Conservation (phyloP, 2,797 vertebrate species). For the Momotus momota region DNA sequence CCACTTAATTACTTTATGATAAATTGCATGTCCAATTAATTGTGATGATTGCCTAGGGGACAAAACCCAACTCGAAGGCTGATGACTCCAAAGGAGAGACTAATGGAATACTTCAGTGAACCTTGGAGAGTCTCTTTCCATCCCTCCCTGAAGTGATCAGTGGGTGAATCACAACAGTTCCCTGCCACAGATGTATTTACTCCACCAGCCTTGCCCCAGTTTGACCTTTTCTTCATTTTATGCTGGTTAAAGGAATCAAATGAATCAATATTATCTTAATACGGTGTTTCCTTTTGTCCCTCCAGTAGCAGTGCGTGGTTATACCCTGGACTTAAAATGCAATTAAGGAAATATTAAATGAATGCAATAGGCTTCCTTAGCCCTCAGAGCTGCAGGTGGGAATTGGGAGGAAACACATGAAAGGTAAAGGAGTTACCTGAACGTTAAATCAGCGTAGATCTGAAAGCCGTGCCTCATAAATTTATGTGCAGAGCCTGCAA, state of each 20-base stretch:
- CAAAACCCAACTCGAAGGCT: slow-evolving; percentile 8
- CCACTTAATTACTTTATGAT: slow-evolving; percentile 61
- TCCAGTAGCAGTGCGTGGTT: not conserved
- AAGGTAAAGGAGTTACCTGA: slow-evolving; percentile 3
- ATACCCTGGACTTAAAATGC: not conserved
- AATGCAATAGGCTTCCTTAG: not conserved
- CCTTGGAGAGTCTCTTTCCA: not conserved
- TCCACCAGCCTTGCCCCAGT: not conserved
- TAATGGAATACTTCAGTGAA: slow-evolving; percentile 10
- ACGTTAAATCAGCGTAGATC: not conserved
- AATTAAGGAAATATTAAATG: slow-evolving; percentile 41
- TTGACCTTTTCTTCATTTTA: slow-evolving; percentile 18
- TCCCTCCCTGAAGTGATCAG: not conserved
- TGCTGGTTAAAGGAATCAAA: slow-evolving; percentile 29
- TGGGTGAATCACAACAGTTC: not conserved
- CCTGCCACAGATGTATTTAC: not conserved
- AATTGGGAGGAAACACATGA: not conserved
- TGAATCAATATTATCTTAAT: slow-evolving; percentile 35
- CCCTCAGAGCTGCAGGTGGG: not conserved
- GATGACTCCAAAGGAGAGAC: slow-evolving; percentile 7
- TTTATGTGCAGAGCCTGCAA: not conserved
- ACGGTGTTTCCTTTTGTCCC: not conserved
- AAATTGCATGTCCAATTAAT: slow-evolving; percentile 68
- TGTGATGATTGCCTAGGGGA: slow-evolving; percentile 55
- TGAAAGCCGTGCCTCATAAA: not conserved